Base-by-base conservation (phyloP, 2,113 vertebrate genomes). In the Podiceps cristatus region DNA sequence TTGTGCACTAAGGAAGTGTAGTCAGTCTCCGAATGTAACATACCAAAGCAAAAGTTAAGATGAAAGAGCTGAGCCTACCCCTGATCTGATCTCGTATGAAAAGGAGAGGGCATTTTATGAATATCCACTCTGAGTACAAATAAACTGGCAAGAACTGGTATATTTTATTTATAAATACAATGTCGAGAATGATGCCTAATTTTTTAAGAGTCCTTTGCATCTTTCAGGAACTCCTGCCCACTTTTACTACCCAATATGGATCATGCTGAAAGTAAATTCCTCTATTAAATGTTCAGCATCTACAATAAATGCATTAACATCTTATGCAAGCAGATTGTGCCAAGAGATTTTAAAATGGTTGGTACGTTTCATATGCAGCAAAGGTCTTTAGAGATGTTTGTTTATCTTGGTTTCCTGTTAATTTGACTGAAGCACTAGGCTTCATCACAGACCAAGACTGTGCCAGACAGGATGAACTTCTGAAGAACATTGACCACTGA, bases 241-340 rank as follows among this genome's bases (percentile, higher is more conserved):
- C 35, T 97, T 97, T 97, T 93, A 77, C 25, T 94, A 50, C 88
- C 63, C 64, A 50, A 7, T 91, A 58, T 84, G 56, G 53, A 87
- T 88, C 76, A 59, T 62, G 29, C 83, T 84, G 44, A 75, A 93
- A 93, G 74, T 93, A 91, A 96, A 95, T 94, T 96, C 62, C 71
- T 91, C 28, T 45, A 62, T 94, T 96, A 95, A 96, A 95, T 96
- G 89, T 96, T n/a, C 96, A 97, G 76, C 33, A 83, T 91, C 60
- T 92, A 66, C 63, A 96, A 79, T 96, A 98, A 95, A 95, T 71
- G 44, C 60, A 86, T 93, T 96, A 93, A 60, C 50, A 90, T 96
- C 80, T 97, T 98, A 91, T 77, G 88, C 60, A 96, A 96, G 87
- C 81, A 97, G 94, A 97, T 97, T 95, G 93, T 95, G 98, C 79